phyloP scores from a whole-genome alignment of 2,113 vertebrate genomes.

The Lagopus muta region DNA sequence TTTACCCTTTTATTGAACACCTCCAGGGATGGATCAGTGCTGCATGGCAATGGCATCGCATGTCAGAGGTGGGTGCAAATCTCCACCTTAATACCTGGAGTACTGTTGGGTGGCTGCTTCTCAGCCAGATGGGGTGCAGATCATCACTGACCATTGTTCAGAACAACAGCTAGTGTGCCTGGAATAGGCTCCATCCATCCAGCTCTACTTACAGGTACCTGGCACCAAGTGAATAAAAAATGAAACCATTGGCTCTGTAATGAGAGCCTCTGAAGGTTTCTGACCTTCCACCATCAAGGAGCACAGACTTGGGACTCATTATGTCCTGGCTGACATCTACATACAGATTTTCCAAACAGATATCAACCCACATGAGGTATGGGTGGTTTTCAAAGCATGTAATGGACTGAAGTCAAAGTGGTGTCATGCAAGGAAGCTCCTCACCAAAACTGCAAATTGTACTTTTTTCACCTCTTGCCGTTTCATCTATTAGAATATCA shows the following conservation, averaged over 20 bases:
- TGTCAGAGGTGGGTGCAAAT: not conserved
- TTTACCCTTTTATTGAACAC: too few species aligned
- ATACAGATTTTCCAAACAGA: accelerated
- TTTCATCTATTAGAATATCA: not conserved
- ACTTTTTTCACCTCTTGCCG: not conserved
- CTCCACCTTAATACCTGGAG: not conserved
- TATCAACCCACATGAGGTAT: accelerated
- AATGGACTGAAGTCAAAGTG: not conserved
- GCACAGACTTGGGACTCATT: not conserved
- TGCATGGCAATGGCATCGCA: not conserved
- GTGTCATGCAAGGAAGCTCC: not conserved
- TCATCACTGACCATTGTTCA: not conserved
- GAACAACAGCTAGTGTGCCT: not conserved
- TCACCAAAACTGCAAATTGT: not conserved
- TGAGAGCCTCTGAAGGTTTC: not conserved
- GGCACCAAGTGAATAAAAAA: not conserved
- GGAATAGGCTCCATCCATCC: not conserved
- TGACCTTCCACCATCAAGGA: not conserved
- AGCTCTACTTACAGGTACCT: not conserved
- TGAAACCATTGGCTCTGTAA: not conserved
- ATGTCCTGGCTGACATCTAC: not conserved
- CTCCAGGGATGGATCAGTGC: too few species aligned
- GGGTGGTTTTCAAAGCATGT: not conserved
- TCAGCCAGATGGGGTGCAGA: not conserved
- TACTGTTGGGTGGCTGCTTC: not conserved